Evolutionary conservation across 2,113 vertebrate genomes (phyloP), one percentile per base, ranked within the genome.

Genomic region (Brachyistius frenatus): DNA sequence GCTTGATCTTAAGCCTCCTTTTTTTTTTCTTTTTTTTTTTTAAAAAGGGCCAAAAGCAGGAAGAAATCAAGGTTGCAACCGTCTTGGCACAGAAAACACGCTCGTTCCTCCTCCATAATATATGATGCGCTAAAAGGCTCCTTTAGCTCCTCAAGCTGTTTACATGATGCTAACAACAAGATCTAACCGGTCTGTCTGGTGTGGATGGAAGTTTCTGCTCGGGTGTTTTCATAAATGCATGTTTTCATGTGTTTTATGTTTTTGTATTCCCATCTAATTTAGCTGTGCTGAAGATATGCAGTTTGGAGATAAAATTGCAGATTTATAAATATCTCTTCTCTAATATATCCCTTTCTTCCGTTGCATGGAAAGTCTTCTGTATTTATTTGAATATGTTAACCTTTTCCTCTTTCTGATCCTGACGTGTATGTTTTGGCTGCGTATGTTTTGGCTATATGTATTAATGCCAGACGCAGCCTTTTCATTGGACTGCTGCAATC

Each of bases 81-180:
- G 64, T 23, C 23, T 23, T 23, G 23, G 23, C 23, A 23, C 47
- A 58, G 73, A 69, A 65, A 76, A 68, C 1, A 39, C 9, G 15
- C 60, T 53, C 8, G 15, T 64, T 79, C 11, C 8, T 83, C 11
- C 31, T 86, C 63, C 64, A 70, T 78, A 74, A 88, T 80, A 67
- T 55, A 80, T 83, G 70, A 82, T 73, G 71, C 69, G 61, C 61
- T 70, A 61, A 84, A 73, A 73, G 36, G 5, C 60, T 81, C 30
- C 66, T 81, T 79, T 33, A 66, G 16, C 65, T 74, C 77, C 46
- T 62, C 62, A 33, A 80, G 76, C 76, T 85, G 70, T 88, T 88
- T 61, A 75, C 76, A 70, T 53, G 66, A 72, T 35, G 50, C 54
- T 47, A 41, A 70, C 66, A 63, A 68, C 76, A 84, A 60, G 81